Evolutionary conservation across 35 echinoderm and acorn worm genomes (phyloP).

Genomic region (Amphiura filiformis): DNA sequence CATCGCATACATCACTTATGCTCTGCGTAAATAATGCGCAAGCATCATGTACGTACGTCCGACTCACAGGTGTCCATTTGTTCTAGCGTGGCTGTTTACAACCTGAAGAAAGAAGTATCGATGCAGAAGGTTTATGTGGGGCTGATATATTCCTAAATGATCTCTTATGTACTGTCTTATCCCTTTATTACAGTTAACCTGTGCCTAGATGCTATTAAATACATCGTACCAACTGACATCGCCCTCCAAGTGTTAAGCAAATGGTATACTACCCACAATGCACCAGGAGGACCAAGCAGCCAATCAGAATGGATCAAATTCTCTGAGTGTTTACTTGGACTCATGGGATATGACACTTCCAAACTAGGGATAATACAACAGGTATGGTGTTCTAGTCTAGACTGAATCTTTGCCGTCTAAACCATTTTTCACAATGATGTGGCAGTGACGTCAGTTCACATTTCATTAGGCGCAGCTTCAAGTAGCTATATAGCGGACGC

Average conservation of each 20-base stretch:
- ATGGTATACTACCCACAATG: constrained; percentile 94
- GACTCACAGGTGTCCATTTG: too few relatives aligned
- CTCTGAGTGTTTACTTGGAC: constrained; percentile 50
- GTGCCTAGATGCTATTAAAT: constrained; percentile 91
- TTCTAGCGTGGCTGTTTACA: not conserved
- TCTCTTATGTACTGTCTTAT: too few relatives aligned
- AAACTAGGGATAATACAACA: constrained; percentile 47
- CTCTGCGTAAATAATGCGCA: too few relatives aligned
- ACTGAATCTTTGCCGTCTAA: too few relatives aligned
- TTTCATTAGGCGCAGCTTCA: too few relatives aligned
- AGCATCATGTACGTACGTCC: too few relatives aligned
- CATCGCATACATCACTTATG: too few relatives aligned
- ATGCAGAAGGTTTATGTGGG: not conserved
- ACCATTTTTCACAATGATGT: too few relatives aligned
- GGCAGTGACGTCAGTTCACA: too few relatives aligned
- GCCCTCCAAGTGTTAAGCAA: constrained; percentile 71
- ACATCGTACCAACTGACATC: constrained; percentile 55
- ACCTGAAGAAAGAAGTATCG: not conserved
- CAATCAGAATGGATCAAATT: constrained; percentile 85
- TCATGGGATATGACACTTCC: constrained; percentile 82
- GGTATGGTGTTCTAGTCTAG: constrained; percentile 59
- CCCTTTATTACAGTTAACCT: constrained; percentile 65
- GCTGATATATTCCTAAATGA: too few relatives aligned
- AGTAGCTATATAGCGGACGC: too few relatives aligned
- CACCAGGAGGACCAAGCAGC: constrained; percentile 59